Percentiles rank a stretch among this genome's conserved stretches.
Evolutionary conservation across 2,888 invertebrate species (phyloP).

Genomic region (Silvanus unidentatus): DNA sequence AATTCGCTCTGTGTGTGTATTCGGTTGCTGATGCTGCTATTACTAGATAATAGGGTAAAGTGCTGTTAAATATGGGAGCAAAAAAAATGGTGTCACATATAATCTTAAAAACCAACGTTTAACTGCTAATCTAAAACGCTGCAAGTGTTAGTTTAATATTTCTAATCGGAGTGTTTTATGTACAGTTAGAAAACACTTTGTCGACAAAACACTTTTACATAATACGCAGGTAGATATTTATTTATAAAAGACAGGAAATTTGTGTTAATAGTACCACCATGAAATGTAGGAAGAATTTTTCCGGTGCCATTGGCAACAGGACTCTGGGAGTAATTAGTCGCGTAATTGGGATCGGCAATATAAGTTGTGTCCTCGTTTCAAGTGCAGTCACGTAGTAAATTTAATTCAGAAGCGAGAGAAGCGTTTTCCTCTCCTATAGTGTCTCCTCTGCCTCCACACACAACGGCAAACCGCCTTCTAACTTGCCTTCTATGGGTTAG

Average conservation of each 20-base stretch:
- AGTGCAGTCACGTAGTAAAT: conserved; percentile 41
- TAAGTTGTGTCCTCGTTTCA: conserved; percentile 22
- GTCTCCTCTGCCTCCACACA: neutral
- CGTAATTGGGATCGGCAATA: conserved; percentile 15
- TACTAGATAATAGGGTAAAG: too few relatives aligned
- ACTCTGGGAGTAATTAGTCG: conserved; percentile 12
- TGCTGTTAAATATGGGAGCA: too few relatives aligned
- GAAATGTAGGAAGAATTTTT: conserved; percentile 3
- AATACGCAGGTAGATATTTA: too few relatives aligned
- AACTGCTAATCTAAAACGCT: too few relatives aligned
- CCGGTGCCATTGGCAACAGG: conserved; percentile 8
- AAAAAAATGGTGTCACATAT: too few relatives aligned
- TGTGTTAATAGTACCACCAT: neutral
- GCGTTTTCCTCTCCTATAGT: neutral
- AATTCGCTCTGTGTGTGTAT: conserved; percentile 18
- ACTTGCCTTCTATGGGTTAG: neutral
- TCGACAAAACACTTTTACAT: too few relatives aligned
- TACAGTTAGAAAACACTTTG: too few relatives aligned
- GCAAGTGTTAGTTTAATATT: too few relatives aligned
- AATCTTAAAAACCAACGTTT: too few relatives aligned
- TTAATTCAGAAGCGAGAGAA: conserved; percentile 36
- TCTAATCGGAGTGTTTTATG: too few relatives aligned
- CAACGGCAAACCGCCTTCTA: conserved; percentile 1
- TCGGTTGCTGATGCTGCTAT: too few relatives aligned
- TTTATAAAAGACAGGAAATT: too few relatives aligned